Base-by-base conservation (phyloP, 2,888 invertebrate species). In the Lapara coniferarum region DNA sequence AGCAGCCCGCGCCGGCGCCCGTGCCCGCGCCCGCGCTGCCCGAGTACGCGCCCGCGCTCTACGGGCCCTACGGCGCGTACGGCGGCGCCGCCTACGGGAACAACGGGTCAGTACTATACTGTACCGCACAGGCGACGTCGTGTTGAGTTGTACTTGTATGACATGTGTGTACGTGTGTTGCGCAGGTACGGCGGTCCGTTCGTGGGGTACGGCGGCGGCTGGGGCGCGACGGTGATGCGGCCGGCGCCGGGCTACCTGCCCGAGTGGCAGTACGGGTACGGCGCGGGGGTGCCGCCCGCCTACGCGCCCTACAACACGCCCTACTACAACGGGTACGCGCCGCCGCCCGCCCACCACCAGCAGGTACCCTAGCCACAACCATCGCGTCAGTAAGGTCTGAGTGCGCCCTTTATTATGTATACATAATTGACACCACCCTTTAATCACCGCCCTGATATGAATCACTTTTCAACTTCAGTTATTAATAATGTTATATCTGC, bases 221-320 rank as follows among this genome's bases (percentile, higher is more conserved):
- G 78, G 74, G 88, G 87, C 82, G 87, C 89, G 76, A 90, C 89
- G 72, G 89, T 93, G 79, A 90, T 92, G 92, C 91, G 93, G 78
- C 93, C 92, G 70, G 90, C 93, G 86, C 92, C 93, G 55, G 93
- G 88, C 78, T 94, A 93, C 90, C 89, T 94, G 81, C 86, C 91
- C 51, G 92, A 93, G 78, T 92, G 93, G 89, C 93, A 94, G 89
- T 93, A 93, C 87, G 85, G 87, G 44, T 93, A 93, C 89, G 86
- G 84, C 46, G 59, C 59, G 46, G 59, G 59, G 16, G 59, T 63
- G 79, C 80, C 84, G 71, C 84, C 89, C 71, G 78, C 85, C 74
- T 91, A 92, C 86, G 84, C 89, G 82, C 89, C 91, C 72, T 91
- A 91, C 90, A 90, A 90, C 87, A 76, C 90, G 78, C 86, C 91